Base-by-base conservation (phyloP, 2,888 invertebrate genomes). In the Psylliodes chrysocephalus region DNA sequence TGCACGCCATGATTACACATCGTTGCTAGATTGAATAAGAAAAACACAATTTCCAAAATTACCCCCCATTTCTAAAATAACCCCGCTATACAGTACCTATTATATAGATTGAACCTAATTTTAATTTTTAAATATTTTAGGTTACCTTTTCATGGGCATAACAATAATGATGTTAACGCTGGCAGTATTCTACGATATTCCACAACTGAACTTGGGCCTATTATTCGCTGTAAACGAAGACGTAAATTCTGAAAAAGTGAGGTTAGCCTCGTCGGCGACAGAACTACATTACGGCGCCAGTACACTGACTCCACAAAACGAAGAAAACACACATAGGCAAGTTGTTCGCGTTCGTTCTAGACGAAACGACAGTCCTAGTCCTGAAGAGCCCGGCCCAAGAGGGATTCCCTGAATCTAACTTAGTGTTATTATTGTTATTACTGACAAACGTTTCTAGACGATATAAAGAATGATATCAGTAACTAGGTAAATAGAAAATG, bases 161-260 rank as follows among this genome's bases (percentile, higher is more conserved):
- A 90, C 92, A 14, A 90, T 91, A 83, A 89, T 94, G 86, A 93
- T 95, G 92, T 85, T 94, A 73, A 88, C 91, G 10, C 83, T 95
- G 77, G 91, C 93, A 1, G 90, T 94, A 19, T 91, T 94, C 84
- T 94, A 94, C 83, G 94, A 94, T 81, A 93, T 95, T 72, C 95
- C 95, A 2, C 93, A 95, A 83, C 85, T 95, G 73, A 94, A 95
- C 82, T 83, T 95, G 63, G 92, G 93, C 70, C 86, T 90, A 65
- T 87, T 93, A 42, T 93, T 94, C 82, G 89, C 91, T 63, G 52
- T 66, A 15, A 71, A 63, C 28, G 66, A 73, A 15, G 76, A 75
- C 5, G 84, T 81, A 18, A 90, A 89, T 76, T 88, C 89, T 0
- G 91, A 91, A 80, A 90, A 90, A 80, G 86, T 89, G 77, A 85